Base-by-base conservation (phyloP, 2,888 invertebrate species). In the Synanthedon tipuliformis region DNA sequence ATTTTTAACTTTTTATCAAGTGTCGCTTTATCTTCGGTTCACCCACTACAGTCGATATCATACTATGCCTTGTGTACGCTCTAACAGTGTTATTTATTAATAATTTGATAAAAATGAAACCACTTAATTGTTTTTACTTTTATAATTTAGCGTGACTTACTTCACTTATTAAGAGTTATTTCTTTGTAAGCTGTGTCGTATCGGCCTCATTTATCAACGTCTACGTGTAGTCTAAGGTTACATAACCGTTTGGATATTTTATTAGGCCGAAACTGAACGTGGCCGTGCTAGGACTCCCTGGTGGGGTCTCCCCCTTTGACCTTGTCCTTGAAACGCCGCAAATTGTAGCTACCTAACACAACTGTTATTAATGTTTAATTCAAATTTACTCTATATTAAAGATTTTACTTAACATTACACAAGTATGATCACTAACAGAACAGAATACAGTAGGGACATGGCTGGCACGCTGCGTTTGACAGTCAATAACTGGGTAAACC, bases 271-370 rank as follows among this genome's bases (percentile, higher is more conserved):
- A 48, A n/a, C 49, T 48, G 50, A 56, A 52, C 52, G 51, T 56
- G 54, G 40, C 51, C 51, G 12, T 51, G 54, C 40, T 49, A 16
- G 51, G 48, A 34, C 53, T 52, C 55, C 56, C 55, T 52, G 51
- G 51, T 41, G 55, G 55, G 23, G 48, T 52, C 53, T 50, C 56
- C 58, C 51, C 57, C 53, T 52, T 53, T 54, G 56, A 52, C 59
- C 60, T 60, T 62, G 58, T 53, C 59, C 63, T 64, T 63, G 60
- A 58, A 55, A 45, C 49, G 51, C 57, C 56, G 51, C 51, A 52
- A 55, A 49, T 23, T 16, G 16, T 49, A 49, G 13, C 49, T 15
- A 18, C 49, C 11, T 15, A 16, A 45, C 18, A 23, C 23, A 49
- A 49, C 16, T 5, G 11, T 8, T 18, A 49, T 18, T 18, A 16